A percentile compares a stretch with the other conserved stretches of the same genome.
These are phyloP conservation scores for Agrochola macilenta DNA, from an alignment of 2,888 invertebrate genomes.

Conservation along the genomic window DNA sequence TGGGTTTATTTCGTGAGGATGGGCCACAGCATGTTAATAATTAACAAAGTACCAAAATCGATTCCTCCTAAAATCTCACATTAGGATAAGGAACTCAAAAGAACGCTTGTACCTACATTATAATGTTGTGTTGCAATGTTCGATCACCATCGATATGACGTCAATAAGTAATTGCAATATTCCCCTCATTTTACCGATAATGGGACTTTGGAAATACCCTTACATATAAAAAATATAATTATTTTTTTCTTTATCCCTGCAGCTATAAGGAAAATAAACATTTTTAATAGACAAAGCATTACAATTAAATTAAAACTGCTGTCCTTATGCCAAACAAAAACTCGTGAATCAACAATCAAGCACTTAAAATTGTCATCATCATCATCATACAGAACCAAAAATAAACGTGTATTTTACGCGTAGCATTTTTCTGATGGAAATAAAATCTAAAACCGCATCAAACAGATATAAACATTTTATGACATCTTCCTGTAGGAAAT, in stretches of 20 bases:
- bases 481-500: constrained; percentile 46
- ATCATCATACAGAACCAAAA: constrained; percentile 13
- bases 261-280: constrained; percentile 1
- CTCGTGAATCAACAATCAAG: constrained; percentile 9
- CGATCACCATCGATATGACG: not conserved
- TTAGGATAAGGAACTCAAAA: not conserved
- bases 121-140: not conserved
- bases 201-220: constrained; percentile 11
- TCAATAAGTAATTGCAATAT: not conserved
- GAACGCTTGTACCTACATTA: not conserved
- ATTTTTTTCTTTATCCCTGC: not conserved
- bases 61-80: not conserved
- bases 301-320: not conserved
- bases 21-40: not conserved
- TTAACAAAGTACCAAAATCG: not conserved
- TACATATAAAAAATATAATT: not conserved
- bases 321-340: not conserved
- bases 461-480: constrained; percentile 24
- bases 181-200: constrained; percentile 14
- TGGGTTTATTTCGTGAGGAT: not conserved
- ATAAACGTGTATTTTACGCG: constrained; percentile 10
- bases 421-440: constrained; percentile 17
- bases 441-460: constrained; percentile 5
- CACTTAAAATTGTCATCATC: constrained; percentile 2
- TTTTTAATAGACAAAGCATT: not conserved